Evolutionary conservation across 2,888 invertebrate genomes (phyloP), one percentile per base, ranked within the genome.

Genomic region (Lithophane ornitopus): DNA sequence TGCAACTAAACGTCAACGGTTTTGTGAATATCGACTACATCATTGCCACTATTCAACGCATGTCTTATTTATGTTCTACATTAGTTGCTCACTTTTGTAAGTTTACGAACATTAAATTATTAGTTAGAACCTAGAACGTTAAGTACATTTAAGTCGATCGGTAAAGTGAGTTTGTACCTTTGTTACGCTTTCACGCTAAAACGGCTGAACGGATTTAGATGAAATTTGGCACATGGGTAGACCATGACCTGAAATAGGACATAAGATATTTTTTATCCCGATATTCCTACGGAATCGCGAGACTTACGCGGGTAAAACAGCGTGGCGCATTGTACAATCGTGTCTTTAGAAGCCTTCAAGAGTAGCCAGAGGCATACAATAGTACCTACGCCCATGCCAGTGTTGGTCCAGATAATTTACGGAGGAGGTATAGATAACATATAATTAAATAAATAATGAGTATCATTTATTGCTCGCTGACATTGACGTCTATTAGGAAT

Each of bases 381-480:
- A n/a, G 39, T 65, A 44, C 19, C 26, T n/a, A 34, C 49, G 52
- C 19, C 49, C 19, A 49, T 49, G 56, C 1, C 28, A 56, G 3
- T 44, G 16, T 4, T 34, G 26, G 26, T 26, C 22, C 61, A 62
- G 14, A 26, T 59, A 46, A 39, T 2, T 22, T 8, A 26, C 22
- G 12, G 16, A 67, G 28, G n/a, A 8, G 12, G 16, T 49, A 6
- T 34, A 14, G 19, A 49, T 22, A 26, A 34, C 46, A 59, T 59
- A 44, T 22, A 16, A 65, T 80, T 46, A 28, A 49, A 65, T 71
- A 71, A 4, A n/a, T 61, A 46, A 58, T 28, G 44, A 52, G 14
- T 44, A 49, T 41, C 0, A 39, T 76, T 52, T 34, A 54, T 70
- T 14, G 22, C 22, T 26, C 7, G 39, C 14, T 52, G 16, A 26